Evolutionary conservation across 1,140 invertebrate genomes (phyloP).

Genomic region (Bombus polaris): DNA sequence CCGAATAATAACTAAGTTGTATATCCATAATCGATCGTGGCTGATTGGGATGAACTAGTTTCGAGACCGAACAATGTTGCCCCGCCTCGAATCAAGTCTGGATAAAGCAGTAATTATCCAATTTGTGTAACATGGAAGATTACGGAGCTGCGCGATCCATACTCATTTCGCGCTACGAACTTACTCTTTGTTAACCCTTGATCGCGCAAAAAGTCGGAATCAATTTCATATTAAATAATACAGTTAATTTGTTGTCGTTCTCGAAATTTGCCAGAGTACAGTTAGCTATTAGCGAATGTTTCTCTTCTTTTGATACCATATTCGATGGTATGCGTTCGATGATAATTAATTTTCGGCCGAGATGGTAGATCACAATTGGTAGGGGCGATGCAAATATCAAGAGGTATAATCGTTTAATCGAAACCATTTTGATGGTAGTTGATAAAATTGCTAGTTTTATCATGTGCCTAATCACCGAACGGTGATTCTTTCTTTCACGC

Average conservation of each 20-base stretch:
- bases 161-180: not conserved
- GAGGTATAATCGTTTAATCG: not conserved
- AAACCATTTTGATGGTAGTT: not conserved
- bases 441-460: slow-evolving; percentile 32
- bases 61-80: not conserved
- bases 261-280: not conserved
- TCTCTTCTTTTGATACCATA: not conserved
- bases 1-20: slow-evolving; percentile 19
- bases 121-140: slow-evolving; percentile 28
- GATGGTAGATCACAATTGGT: not conserved
- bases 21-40: slow-evolving; percentile 27
- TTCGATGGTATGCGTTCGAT: not conserved
- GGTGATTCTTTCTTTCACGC: not conserved
- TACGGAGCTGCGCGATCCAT: not conserved
- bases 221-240: slow-evolving; percentile 27
- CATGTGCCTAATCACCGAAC: not conserved
- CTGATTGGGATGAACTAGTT: not conserved
- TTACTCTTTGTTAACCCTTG: not conserved
- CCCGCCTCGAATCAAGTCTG: not conserved
- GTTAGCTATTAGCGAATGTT: too few relatives aligned
- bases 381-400: not conserved
- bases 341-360: slow-evolving; percentile 13
- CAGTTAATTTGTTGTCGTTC: slow-evolving; percentile 15
- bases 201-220: not conserved
- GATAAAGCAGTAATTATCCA: slow-evolving; percentile 26